Evolutionary conservation across 2,113 vertebrate genomes (phyloP), one percentile per base, ranked within the genome.

Genomic region (Galeopterus variegatus): DNA sequence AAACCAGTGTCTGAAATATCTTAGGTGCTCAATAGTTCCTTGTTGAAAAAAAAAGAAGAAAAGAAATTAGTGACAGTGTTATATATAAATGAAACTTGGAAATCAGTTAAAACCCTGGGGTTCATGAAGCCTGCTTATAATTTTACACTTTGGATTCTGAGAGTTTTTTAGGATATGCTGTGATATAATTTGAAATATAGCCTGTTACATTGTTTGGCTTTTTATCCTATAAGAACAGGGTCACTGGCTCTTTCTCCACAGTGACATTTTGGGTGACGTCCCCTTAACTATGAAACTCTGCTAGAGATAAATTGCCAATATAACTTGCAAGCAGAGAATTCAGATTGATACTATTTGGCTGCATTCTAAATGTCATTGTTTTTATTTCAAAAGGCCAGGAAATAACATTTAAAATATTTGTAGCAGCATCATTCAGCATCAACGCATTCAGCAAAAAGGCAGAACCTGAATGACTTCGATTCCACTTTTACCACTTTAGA

Each of bases 331-430:
- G 64, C 76, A 93, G 56, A 79, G 6, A 93, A 92, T 69, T 82
- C 72, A 95, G 77, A 86, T 94, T 69, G 69, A 92, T 97, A 70
- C 31, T 80, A 73, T 97, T 96, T 96, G 88, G 62, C 77, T 54
- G 33, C n/a, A 94, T 70, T 96, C 72, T 97, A 93, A 97, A 93
- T 93, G 58, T 95, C 91, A 97, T 95, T 97, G 45, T 94, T 97
- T 98, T 93, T 96, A 79, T 93, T 97, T 90, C 73, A 83, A 93
- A 97, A 97, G 93, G 67, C 62, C 95, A 94, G n/a, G 56, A 93
- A 93, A 83, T 80, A 98, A 56, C 52, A 89, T 96, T 96, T 97
- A 77, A 94, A 93, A 64, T 80, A 96, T 90, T 93, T 88, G 8
- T 95, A 48, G 12, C 48, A 79, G 33, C 41, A 52, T 64, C 54